Evolutionary conservation across 2,113 vertebrate genomes (phyloP).

Genomic region (Polyodon spathula): DNA sequence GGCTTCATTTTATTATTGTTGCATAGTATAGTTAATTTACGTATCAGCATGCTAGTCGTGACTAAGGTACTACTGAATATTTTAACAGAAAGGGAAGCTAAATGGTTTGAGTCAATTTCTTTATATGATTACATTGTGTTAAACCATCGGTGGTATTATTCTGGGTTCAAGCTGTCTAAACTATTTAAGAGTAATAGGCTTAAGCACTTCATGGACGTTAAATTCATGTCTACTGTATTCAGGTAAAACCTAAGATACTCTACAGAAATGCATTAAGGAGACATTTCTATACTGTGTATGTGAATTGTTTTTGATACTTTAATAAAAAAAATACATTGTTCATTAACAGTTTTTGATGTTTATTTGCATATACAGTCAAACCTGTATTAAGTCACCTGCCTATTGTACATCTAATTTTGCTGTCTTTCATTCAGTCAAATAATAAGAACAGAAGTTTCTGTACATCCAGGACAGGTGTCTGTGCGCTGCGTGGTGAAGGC

Average conservation of each 20-base stretch:
- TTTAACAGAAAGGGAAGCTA: conserved; percentile 10
- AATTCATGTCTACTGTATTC: conserved; percentile 7
- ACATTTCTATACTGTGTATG: conserved; percentile 22
- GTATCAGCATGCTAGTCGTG: conserved; percentile 40
- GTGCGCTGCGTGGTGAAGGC: too few species aligned
- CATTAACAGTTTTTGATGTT: too few species aligned
- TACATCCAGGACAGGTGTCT: too few species aligned
- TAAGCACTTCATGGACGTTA: not conserved
- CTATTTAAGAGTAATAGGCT: not conserved
- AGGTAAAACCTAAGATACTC: conserved; percentile 10
- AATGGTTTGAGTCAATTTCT: conserved; percentile 8
- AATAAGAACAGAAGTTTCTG: too few species aligned
- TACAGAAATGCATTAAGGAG: conserved; percentile 8
- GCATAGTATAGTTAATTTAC: conserved; percentile 7
- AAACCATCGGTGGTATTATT: conserved; percentile 1
- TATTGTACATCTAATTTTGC: not conserved
- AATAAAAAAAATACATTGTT: conserved; percentile 34
- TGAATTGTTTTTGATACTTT: conserved; percentile 50
- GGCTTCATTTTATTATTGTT: conserved; percentile 28
- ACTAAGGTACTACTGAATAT: conserved; percentile 29
- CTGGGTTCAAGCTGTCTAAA: conserved; percentile 3
- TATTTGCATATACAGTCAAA: too few species aligned
- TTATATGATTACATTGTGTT: not conserved
- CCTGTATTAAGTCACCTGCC: too few species aligned
- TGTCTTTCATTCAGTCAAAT: too few species aligned